Evolutionary conservation across 2,888 invertebrate species (phyloP).

Genomic region (Cerceris ruficornis): DNA sequence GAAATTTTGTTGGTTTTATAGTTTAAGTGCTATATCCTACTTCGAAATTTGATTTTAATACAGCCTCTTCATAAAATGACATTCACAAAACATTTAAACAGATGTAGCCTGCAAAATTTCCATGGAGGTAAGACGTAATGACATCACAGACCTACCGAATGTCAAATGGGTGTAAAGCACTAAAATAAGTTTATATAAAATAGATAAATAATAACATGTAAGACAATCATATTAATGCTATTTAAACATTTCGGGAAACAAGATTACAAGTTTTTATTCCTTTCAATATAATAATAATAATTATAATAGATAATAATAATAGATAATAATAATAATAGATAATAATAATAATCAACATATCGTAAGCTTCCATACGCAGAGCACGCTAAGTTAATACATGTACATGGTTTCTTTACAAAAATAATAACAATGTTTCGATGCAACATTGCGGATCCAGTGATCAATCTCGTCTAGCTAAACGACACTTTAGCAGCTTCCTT

Average conservation of each 20-base stretch:
- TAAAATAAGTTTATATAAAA: slow-evolving; percentile 27
- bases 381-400: slow-evolving; percentile 78
- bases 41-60: too few relatives aligned
- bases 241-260: slow-evolving; percentile 77
- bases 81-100: too few relatives aligned
- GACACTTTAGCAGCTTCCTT: slow-evolving; percentile 61
- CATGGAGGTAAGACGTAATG: too few relatives aligned
- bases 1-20: too few relatives aligned
- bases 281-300: slow-evolving; percentile 69
- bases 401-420: slow-evolving; percentile 79
- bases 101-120: too few relatives aligned
- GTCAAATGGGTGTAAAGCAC: not conserved
- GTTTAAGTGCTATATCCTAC: too few relatives aligned
- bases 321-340: slow-evolving; percentile 58
- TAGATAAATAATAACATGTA: slow-evolving; percentile 34
- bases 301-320: slow-evolving; percentile 63
- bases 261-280: slow-evolving; percentile 77
- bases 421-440: slow-evolving; percentile 78
- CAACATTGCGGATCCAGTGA: slow-evolving; percentile 76
- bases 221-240: slow-evolving; percentile 73
- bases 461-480: slow-evolving; percentile 66
- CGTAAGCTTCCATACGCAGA: slow-evolving; percentile 78
- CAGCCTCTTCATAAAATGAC: too few relatives aligned
- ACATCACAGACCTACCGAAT: too few relatives aligned
- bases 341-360: slow-evolving; percentile 77